Percentiles rank a stretch among this genome's conserved stretches.
These are phyloP conservation scores for Cydia fagiglandana DNA, from an alignment of 1,140 invertebrate genomes.

Conservation along the genomic window DNA sequence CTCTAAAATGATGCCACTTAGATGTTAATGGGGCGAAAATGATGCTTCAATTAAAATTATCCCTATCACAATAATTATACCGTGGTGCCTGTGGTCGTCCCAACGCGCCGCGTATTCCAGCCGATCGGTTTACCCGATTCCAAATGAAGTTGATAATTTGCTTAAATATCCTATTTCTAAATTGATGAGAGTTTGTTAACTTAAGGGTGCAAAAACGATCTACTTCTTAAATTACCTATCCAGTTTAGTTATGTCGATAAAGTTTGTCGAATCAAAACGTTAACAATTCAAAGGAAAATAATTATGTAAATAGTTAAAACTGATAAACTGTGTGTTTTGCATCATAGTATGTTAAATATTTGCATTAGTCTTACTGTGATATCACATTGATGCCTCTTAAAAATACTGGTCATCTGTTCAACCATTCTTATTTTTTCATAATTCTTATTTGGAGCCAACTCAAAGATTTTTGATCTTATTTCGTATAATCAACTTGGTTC, in stretches of 20 bases:
- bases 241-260: not conserved
- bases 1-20: constrained; percentile 1
- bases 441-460: too few species aligned
- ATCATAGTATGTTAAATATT: too few species aligned
- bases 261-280: not conserved
- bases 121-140: not conserved
- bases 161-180: not conserved
- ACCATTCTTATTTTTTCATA: too few species aligned
- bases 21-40: not conserved
- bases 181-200: not conserved
- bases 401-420: too few species aligned
- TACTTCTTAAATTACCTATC: not conserved
- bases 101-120: not conserved
- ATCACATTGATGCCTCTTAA: too few species aligned
- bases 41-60: not conserved
- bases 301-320: too few species aligned
- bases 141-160: not conserved
- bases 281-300: too few species aligned
- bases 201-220: not conserved
- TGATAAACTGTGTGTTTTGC: too few species aligned
- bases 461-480: not conserved
- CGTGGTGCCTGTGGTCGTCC: not conserved
- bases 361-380: too few species aligned
- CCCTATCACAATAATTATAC: not conserved
- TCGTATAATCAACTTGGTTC: not conserved